These are phyloP conservation scores for Rallus crepitans DNA, from an alignment of 2,797 vertebrate genomes.

Conservation along the genomic window DNA sequence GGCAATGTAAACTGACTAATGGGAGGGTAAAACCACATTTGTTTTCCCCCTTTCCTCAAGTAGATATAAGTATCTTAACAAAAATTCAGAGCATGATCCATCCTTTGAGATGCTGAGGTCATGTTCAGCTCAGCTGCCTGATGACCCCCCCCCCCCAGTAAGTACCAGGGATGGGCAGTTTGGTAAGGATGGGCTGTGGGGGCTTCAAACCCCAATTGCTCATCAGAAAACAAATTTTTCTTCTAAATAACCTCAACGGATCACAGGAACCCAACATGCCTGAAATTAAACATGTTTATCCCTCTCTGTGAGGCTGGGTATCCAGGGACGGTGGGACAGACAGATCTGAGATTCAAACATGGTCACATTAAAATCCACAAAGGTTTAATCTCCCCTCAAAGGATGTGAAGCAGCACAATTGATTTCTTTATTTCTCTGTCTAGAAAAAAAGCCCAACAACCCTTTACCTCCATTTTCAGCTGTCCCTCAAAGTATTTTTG, in stretches of 20 bases:
- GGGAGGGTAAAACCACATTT: rapidly evolving
- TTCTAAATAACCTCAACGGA: not conserved
- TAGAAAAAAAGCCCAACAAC: not conserved
- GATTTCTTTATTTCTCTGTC: too few species aligned
- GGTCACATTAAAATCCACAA: not conserved
- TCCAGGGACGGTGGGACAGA: rapidly evolving
- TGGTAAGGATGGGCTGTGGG: rapidly evolving
- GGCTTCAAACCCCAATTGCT: not conserved
- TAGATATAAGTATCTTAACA: rapidly evolving
- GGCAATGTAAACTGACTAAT: rapidly evolving
- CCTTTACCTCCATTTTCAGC: not conserved
- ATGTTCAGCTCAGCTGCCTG: not conserved
- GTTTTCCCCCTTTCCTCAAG: not conserved
- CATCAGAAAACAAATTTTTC: not conserved
- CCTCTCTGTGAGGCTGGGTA: not conserved
- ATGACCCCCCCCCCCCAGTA: not conserved
- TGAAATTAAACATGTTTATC: not conserved
- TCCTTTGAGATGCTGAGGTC: not conserved
- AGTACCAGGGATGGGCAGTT: too few species aligned
- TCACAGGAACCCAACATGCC: not conserved
- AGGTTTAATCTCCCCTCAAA: not conserved
- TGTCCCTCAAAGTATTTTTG: not conserved
- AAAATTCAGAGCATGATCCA: rapidly evolving
- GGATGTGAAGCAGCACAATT: rapidly evolving
- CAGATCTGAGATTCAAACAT: not conserved